These are phyloP conservation scores for Lasiurus cinereus DNA, from an alignment of 2,113 vertebrate genomes.

Conservation along the genomic window DNA sequence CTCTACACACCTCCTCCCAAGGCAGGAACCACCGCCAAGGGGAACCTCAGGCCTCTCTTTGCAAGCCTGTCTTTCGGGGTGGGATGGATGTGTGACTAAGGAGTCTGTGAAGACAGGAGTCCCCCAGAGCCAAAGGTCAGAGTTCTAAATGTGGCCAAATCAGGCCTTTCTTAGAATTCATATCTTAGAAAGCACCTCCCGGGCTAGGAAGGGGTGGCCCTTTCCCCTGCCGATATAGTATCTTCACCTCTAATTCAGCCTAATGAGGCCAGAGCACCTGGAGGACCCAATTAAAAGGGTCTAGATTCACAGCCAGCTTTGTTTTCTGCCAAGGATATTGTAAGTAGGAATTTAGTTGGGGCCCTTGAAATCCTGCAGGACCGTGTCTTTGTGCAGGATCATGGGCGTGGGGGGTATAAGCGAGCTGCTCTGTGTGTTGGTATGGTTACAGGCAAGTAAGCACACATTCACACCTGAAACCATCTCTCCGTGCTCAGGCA, in stretches of 20 bases:
- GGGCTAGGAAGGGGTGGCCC: not conserved
- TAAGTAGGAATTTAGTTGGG: not conserved
- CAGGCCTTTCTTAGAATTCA: conserved; percentile 46
- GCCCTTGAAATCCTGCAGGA: not conserved
- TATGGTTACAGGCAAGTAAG: fast-evolving
- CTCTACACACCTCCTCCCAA: not conserved
- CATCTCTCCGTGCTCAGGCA: not conserved
- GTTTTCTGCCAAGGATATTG: conserved; percentile 47
- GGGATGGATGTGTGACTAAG: not conserved
- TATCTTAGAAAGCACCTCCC: not conserved
- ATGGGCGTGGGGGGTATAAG: fast-evolving
- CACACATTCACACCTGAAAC: not conserved
- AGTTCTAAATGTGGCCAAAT: conserved; percentile 15
- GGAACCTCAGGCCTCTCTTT: not conserved
- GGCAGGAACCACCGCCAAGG: not conserved
- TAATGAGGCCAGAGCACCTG: not conserved
- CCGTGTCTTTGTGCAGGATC: not conserved
- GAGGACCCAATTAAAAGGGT: conserved; percentile 32
- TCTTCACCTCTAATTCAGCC: conserved; percentile 30
- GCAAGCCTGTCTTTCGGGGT: not conserved
- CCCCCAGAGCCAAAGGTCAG: not conserved
- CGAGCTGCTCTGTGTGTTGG: not conserved
- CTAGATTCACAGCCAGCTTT: conserved; percentile 20
- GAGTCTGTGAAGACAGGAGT: not conserved
- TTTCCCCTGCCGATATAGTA: not conserved